Evolutionary conservation across 2,888 invertebrate genomes (phyloP).

Genomic region (Microplitis manilae): DNA sequence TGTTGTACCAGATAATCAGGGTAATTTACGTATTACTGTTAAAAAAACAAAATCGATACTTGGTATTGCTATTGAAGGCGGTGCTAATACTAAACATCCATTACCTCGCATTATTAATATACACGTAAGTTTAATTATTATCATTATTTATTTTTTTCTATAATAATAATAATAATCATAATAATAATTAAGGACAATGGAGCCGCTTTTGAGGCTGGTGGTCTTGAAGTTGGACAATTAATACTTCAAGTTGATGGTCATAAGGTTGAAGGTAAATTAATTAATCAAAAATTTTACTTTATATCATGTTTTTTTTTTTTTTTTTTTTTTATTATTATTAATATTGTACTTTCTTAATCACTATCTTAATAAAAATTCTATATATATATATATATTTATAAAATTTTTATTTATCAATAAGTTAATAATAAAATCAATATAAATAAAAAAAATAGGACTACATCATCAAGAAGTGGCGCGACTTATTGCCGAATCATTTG

Average conservation of each 20-base stretch:
- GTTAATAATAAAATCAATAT: not conserved
- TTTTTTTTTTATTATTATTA: too few species aligned
- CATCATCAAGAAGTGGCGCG: constrained; percentile 84
- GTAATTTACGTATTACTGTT: constrained; percentile 89
- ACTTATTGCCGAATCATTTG: constrained; percentile 94
- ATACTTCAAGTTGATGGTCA: constrained; percentile 92
- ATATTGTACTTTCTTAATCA: too few species aligned
- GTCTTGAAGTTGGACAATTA: constrained; percentile 93
- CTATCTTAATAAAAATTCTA: too few species aligned
- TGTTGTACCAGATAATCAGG: constrained; percentile 88
- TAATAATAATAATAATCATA: not conserved
- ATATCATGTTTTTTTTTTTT: not conserved
- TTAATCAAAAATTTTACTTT: not conserved
- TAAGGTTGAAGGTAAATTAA: constrained; percentile 73
- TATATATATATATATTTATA: too few species aligned
- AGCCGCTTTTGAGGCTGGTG: constrained; percentile 93
- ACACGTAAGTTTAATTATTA: constrained; percentile 79
- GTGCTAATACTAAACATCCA: constrained; percentile 95
- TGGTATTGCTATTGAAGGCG: constrained; percentile 97
- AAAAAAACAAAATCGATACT: constrained; percentile 95
- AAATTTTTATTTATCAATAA: too few species aligned
- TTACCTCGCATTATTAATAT: constrained; percentile 96
- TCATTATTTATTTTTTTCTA: constrained; percentile 5
- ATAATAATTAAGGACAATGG: constrained; percentile 85
- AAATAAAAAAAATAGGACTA: constrained; percentile 57